Base-by-base conservation (phyloP, 2,888 invertebrate species). In the Cryptosula pallasiana region DNA sequence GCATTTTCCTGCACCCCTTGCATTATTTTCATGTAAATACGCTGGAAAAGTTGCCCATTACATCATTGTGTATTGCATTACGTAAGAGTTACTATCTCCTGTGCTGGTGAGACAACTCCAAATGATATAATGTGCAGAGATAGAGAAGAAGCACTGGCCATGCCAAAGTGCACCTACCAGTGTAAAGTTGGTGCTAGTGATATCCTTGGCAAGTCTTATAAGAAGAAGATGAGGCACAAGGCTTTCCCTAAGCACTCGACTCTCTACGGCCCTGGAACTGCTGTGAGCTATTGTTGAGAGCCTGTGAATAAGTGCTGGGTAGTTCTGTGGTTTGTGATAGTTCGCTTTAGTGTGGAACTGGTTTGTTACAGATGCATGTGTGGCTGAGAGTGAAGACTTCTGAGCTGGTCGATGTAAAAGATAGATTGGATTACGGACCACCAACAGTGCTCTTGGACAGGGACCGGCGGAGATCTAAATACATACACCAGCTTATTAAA, bases 171-270 rank as follows among this genome's bases (percentile, higher is more conserved):
- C 13, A 13, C 29, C 27, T 27, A 32, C 5, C 63, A 73, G 32
- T 70, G 57, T 3, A 74, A 70, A 20, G 25, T 74, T 0, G 77
- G 71, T 34, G 71, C 74, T 13, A 79, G 78, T 71, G 75, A 78
- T 34, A 79, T 81, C 36, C 75, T 81, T 2, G 79, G 80, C 1
- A 78, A 79, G 72, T 76, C 78, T 3, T 80, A 79, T 74, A 79
- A 78, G 69, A 72, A 77, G 20, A 77, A 74, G 57, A 76, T 76
- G 32, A 71, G 77, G 16, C 79, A 81, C 74, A 76, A 71, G 29
- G 29, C 63, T n/a, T 13, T 32, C 13, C 63, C 63, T 2, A 63
- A 9, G 9, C 20, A 13, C 20, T 45, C 45, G 5, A 45, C 5
- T 20, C 45, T 45, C 5, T 45, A 13, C 45, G 20, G 45, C 45